phyloP scores from a whole-genome alignment of 2,797 vertebrate species.

The Microtus agrestis region DNA sequence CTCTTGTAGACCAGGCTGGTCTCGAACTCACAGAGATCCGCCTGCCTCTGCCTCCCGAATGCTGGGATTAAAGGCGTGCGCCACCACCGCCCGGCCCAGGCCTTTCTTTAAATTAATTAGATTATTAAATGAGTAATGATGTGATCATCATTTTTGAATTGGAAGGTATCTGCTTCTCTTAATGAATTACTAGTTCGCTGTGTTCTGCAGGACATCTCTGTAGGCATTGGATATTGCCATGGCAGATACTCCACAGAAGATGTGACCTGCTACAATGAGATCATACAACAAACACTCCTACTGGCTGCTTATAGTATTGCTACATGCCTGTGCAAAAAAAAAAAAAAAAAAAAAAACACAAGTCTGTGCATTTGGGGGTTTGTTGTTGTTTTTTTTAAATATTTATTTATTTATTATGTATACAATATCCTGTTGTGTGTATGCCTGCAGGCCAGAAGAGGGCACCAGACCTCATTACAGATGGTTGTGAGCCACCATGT shows the following conservation, averaged over 20 bases:
- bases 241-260: neutral
- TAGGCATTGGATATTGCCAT: neutral
- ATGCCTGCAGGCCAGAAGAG: too few species aligned
- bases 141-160: conserved; percentile 30
- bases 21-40: too few species aligned
- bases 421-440: too few species aligned
- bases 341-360: too few species aligned
- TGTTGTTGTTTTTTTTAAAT: too few species aligned
- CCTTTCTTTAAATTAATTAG: conserved; percentile 2
- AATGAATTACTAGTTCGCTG: neutral
- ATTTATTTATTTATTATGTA: too few species aligned
- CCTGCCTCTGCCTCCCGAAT: too few species aligned
- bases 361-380: neutral
- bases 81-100: too few species aligned
- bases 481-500: too few species aligned
- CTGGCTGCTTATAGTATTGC: neutral
- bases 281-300: neutral
- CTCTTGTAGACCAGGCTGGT: too few species aligned
- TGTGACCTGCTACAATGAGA: neutral
- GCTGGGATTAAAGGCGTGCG: too few species aligned
- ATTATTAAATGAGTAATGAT: neutral
- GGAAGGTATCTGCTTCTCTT: conserved; percentile 33
- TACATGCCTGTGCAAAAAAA: neutral
- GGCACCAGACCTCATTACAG: too few species aligned
- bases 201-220: neutral